Conservation (phyloP, 2,888 invertebrate species). For the Argyra leucocephala region DNA sequence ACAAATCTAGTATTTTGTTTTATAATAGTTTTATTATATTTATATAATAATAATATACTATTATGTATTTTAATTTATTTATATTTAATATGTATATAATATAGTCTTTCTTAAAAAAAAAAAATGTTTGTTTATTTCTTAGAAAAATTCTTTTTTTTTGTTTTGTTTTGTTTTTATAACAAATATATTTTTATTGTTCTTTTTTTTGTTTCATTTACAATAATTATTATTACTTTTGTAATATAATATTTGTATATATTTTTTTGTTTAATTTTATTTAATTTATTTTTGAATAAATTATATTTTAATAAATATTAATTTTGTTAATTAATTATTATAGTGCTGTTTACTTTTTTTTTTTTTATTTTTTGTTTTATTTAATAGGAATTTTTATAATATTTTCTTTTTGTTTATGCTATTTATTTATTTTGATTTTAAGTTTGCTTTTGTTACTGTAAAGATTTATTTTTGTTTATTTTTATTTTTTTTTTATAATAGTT, state of each 20-base stretch:
- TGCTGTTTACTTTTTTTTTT: slow-evolving; percentile 5
- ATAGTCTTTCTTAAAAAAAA: slow-evolving; percentile 2
- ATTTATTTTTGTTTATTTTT: background rate
- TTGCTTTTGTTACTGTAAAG: background rate
- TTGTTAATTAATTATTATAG: background rate
- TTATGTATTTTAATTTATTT: background rate
- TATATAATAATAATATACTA: background rate
- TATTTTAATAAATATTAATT: background rate
- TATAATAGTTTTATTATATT: background rate
- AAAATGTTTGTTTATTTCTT: no score
- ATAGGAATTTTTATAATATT: slow-evolving; percentile 15
- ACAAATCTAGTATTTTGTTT: background rate
- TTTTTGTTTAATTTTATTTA: slow-evolving; percentile 18
- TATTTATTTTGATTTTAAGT: background rate
- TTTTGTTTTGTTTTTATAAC: slow-evolving; percentile 18
- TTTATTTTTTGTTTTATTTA: slow-evolving; percentile 10
- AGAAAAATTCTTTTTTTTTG: slow-evolving; percentile 2
- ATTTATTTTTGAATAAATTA: slow-evolving; percentile 18
- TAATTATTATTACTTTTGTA: slow-evolving; percentile 12
- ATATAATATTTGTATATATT: slow-evolving; percentile 14
- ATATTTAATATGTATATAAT: background rate
- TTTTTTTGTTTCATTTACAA: slow-evolving; percentile 20
- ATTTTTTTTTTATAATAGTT: background rate
- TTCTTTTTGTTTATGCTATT: slow-evolving; percentile 16
- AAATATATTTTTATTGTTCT: slow-evolving; percentile 2